These are phyloP conservation scores for Artibeus lituratus DNA, from an alignment of 2,797 vertebrate species.

Conservation along the genomic window DNA sequence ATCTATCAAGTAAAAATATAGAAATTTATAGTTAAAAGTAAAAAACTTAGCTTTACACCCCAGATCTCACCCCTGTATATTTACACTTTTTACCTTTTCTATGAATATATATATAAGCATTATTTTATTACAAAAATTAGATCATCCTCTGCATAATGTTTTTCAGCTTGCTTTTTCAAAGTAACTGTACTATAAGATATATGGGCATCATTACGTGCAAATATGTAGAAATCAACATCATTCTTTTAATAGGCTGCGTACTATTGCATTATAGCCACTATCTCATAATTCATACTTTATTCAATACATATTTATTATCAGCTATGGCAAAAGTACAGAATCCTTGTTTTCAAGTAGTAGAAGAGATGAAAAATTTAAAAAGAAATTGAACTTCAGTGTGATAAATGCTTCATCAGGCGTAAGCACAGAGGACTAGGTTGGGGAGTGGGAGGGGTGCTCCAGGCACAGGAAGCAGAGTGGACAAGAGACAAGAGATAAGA, in stretches of 20 bases:
- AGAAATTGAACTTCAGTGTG: not conserved
- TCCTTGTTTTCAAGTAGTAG: not conserved
- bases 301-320: not conserved
- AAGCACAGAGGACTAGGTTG: not conserved
- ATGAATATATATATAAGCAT: not conserved
- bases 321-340: not conserved
- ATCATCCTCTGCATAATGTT: not conserved
- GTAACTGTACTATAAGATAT: not conserved
- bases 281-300: not conserved
- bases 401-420: not conserved
- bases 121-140: not conserved
- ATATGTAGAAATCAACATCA: not conserved
- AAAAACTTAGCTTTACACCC: not conserved
- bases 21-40: not conserved
- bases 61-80: not conserved
- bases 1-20: not conserved
- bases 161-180: not conserved
- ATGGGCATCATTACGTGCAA: not conserved
- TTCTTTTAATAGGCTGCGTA: not conserved
- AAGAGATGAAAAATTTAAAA: slow-evolving; percentile 19
- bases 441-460: not conserved
- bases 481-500: not conserved
- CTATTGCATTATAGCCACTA: not conserved
- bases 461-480: not conserved
- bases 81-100: not conserved